Percentiles rank a stretch among this genome's conserved stretches.
Evolutionary conservation across 2,888 invertebrate species (phyloP).

Genomic region (Willowsia nigromaculata): DNA sequence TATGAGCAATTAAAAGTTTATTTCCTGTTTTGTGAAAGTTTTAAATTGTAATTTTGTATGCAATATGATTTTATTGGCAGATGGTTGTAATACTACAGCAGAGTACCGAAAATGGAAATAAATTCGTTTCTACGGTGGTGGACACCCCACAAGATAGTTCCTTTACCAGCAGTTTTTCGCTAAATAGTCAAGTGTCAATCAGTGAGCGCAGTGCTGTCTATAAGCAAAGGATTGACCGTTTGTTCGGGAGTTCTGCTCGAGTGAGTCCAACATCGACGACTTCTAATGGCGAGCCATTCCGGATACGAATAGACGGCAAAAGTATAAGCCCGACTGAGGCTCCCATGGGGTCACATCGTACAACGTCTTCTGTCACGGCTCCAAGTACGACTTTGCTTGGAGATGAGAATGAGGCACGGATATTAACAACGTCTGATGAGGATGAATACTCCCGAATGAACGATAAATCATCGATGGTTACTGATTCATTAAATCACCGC

Average conservation of each 20-base stretch:
- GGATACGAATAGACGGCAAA: slow-evolving; percentile 73
- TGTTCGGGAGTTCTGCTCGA: slow-evolving; percentile 83
- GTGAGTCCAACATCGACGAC: slow-evolving; percentile 55
- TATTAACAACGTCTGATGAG: slow-evolving; percentile 49
- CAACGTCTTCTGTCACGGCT: neutral
- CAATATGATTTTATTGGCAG: slow-evolving; percentile 64
- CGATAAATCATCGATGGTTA: slow-evolving; percentile 73
- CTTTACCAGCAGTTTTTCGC: slow-evolving; percentile 71
- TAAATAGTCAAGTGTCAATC: slow-evolving; percentile 77
- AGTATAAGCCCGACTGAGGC: slow-evolving; percentile 32
- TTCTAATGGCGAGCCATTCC: slow-evolving; percentile 73
- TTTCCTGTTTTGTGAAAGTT: neutral
- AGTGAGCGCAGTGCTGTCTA: slow-evolving; percentile 83
- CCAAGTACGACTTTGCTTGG: slow-evolving; percentile 22
- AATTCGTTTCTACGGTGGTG: slow-evolving; percentile 78
- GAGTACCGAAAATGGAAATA: slow-evolving; percentile 77
- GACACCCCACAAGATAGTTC: slow-evolving; percentile 74
- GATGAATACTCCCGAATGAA: slow-evolving; percentile 71
- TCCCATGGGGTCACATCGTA: slow-evolving; percentile 40
- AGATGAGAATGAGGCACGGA: slow-evolving; percentile 62
- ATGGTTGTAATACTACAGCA: slow-evolving; percentile 79
- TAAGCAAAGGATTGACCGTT: slow-evolving; percentile 91
- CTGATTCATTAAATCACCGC: slow-evolving; percentile 76
- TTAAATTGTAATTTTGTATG: neutral
- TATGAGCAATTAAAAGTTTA: no score